These are phyloP conservation scores for Sturnus vulgaris DNA, from an alignment of 2,113 vertebrate species.

Conservation along the genomic window DNA sequence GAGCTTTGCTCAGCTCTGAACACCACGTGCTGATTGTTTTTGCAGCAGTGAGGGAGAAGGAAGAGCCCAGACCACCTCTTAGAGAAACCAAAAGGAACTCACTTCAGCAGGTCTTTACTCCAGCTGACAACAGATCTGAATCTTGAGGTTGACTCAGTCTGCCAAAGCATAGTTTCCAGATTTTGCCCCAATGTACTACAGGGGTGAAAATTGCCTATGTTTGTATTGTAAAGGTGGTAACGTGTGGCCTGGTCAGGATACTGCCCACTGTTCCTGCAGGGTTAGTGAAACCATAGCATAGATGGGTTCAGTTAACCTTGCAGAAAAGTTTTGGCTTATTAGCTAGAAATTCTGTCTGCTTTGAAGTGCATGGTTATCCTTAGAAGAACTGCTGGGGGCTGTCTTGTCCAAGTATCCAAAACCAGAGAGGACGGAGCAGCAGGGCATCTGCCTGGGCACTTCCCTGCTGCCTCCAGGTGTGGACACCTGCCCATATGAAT, in stretches of 20 bases:
- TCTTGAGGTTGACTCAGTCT: not conserved
- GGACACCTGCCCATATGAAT: not conserved
- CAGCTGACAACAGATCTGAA: not conserved
- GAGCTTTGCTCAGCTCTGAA: not conserved
- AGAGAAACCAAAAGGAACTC: not conserved
- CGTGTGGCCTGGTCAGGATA: not conserved
- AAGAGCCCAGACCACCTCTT: not conserved
- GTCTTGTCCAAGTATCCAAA: not conserved
- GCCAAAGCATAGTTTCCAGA: not conserved
- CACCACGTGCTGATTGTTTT: not conserved
- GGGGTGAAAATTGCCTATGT: not conserved
- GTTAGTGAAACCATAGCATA: not conserved
- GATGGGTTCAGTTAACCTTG: not conserved
- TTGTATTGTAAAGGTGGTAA: not conserved
- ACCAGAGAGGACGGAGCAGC: not conserved
- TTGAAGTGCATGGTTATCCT: not conserved
- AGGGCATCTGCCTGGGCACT: accelerated
- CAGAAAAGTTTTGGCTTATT: not conserved
- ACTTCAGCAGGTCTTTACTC: not conserved
- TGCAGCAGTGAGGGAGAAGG: not conserved
- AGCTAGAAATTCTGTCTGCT: not conserved
- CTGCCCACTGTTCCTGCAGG: not conserved
- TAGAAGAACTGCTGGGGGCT: not conserved
- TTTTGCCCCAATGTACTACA: not conserved
- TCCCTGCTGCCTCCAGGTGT: not conserved